These are phyloP conservation scores for Bellardia pandia DNA, from an alignment of 2,888 invertebrate genomes.

Conservation along the genomic window DNA sequence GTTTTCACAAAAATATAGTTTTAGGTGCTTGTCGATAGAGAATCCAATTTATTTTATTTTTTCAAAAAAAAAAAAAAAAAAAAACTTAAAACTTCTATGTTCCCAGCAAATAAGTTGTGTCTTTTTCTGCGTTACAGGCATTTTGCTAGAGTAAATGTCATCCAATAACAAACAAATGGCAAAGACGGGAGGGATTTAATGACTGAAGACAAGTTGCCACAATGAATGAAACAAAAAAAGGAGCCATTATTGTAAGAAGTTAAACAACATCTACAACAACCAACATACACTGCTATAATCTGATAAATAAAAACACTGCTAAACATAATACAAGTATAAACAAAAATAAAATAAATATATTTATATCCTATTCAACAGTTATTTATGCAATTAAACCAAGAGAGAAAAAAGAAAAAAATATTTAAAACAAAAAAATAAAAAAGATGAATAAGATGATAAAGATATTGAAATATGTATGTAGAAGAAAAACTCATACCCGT, in stretches of 20 bases:
- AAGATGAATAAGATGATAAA: constrained; percentile 30
- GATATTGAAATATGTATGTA: constrained; percentile 15
- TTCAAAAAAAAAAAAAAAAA: too few species aligned
- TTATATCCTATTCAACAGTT: constrained; percentile 73
- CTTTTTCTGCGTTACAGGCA: constrained; percentile 75
- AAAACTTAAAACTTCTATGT: background rate
- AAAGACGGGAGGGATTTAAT: constrained; percentile 59
- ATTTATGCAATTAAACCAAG: constrained; percentile 65
- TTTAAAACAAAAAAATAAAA: constrained; percentile 7
- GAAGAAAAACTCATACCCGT: constrained; percentile 42
- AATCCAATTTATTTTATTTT: too few species aligned
- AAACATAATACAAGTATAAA: constrained; percentile 75
- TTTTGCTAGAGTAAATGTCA: constrained; percentile 78
- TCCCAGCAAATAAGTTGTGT: background rate
- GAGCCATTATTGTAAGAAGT: constrained; percentile 48
- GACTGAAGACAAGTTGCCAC: constrained; percentile 69
- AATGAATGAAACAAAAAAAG: constrained; percentile 37
- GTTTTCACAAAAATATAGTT: too few species aligned
- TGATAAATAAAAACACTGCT: constrained; percentile 77
- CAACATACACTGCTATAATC: constrained; percentile 69
- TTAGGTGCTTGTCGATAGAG: too few species aligned
- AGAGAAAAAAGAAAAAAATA: constrained; percentile 35
- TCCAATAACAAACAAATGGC: constrained; percentile 76
- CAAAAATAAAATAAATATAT: constrained; percentile 68
- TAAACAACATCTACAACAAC: constrained; percentile 36